phyloP scores from a whole-genome alignment of 2,888 invertebrate species.

The Tyria jacobaeae region DNA sequence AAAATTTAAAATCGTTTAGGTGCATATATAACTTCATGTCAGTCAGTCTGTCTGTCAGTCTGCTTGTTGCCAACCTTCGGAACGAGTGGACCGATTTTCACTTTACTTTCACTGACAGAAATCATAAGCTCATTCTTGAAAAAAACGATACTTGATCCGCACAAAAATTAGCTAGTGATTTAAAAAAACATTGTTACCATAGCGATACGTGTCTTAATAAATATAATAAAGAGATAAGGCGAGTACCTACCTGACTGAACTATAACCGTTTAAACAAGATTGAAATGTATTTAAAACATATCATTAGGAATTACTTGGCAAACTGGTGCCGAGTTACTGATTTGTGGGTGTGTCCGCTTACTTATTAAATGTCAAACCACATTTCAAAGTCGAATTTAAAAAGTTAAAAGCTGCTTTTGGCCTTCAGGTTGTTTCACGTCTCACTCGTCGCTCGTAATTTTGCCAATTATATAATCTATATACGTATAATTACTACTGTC shows the following conservation, averaged over 20 bases:
- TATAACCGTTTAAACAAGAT: neutral
- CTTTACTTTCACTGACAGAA: no score
- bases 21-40: no score
- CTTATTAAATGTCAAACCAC: constrained; percentile 6
- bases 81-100: no score
- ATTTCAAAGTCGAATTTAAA: neutral
- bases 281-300: neutral
- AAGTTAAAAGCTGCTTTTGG: neutral
- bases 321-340: neutral
- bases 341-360: constrained; percentile 10
- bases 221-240: neutral
- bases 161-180: no score
- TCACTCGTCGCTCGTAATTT: neutral
- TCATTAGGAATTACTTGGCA: neutral
- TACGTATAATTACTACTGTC: no score
- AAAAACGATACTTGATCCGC: no score
- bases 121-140: no score
- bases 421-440: neutral
- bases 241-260: neutral
- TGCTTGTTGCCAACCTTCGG: no score
- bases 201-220: neutral
- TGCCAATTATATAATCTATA: neutral
- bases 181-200: neutral
- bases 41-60: no score
- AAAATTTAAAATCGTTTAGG: no score